phyloP scores from a whole-genome alignment of 2,888 invertebrate species.

The Oscheius sp. region DNA sequence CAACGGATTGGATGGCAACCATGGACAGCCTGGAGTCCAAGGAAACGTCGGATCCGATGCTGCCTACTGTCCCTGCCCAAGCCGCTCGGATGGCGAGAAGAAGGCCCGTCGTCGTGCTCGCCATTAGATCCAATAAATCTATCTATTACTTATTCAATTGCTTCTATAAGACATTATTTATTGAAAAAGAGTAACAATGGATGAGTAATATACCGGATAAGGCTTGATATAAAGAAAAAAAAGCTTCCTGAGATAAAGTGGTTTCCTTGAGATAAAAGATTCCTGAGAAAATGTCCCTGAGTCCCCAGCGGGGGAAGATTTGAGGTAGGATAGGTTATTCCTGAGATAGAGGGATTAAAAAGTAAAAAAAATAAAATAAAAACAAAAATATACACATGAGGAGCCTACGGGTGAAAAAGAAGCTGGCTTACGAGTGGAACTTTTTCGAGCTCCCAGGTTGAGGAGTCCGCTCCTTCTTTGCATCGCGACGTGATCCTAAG shows the following conservation, averaged over 20 bases:
- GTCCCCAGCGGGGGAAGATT: constrained; percentile 10
- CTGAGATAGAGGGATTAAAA: neutral
- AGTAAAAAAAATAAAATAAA: neutral
- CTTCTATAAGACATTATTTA: too few species aligned
- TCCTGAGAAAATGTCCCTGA: too few species aligned
- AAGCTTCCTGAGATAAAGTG: too few species aligned
- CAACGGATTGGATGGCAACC: constrained; percentile 56
- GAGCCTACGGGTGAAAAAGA: neutral
- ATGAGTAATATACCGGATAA: too few species aligned
- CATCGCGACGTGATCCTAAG: neutral
- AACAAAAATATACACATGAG: neutral
- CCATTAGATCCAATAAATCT: constrained; percentile 31
- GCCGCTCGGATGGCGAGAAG: too few species aligned
- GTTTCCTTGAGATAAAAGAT: too few species aligned
- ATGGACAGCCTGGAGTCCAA: constrained; percentile 54
- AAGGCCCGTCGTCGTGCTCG: constrained; percentile 45
- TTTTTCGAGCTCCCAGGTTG: neutral
- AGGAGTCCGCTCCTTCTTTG: neutral
- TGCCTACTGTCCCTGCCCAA: constrained; percentile 59
- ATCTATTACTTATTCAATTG: too few species aligned
- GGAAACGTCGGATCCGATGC: constrained; percentile 51
- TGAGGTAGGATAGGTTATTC: constrained; percentile 12
- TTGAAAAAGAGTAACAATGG: too few species aligned
- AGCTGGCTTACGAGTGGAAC: neutral
- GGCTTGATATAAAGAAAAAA: too few species aligned